phyloP scores from a whole-genome alignment of 2,113 vertebrate genomes.

The Picathartes gymnocephalus region DNA sequence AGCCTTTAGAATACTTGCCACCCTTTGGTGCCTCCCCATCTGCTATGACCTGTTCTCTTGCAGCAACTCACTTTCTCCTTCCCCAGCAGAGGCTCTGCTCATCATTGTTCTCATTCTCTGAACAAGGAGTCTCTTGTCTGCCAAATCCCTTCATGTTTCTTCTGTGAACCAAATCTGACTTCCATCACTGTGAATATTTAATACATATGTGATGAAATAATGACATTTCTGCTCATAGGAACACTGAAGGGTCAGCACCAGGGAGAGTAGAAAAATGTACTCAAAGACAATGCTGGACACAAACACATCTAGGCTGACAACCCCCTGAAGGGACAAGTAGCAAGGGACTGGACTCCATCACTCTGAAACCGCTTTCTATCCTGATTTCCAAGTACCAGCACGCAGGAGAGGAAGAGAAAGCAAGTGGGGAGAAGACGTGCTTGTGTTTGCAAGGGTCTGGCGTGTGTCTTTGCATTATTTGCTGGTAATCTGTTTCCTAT shows the following conservation, averaged over 20 bases:
- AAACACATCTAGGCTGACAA: background rate
- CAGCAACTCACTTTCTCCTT: background rate
- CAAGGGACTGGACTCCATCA: background rate
- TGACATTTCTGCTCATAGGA: background rate
- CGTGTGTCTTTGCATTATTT: background rate
- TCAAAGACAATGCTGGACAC: background rate
- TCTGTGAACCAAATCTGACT: background rate
- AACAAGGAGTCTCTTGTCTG: background rate
- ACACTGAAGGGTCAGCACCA: background rate
- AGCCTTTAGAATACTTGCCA: background rate
- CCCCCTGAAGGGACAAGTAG: background rate
- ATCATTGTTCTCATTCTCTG: background rate
- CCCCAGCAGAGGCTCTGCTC: background rate
- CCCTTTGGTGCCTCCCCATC: background rate
- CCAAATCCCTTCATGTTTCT: background rate
- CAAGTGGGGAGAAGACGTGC: background rate
- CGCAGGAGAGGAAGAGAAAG: background rate
- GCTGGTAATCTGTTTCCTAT: slow-evolving; percentile 23
- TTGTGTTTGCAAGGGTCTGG: background rate
- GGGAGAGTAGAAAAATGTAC: background rate
- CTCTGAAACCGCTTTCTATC: background rate
- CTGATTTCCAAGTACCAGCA: background rate
- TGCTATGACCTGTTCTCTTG: background rate
- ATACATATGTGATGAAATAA: background rate
- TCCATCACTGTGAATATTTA: background rate